Evolutionary conservation across 1,140 invertebrate species (phyloP).

Genomic region (Hesperophylax magnus): DNA sequence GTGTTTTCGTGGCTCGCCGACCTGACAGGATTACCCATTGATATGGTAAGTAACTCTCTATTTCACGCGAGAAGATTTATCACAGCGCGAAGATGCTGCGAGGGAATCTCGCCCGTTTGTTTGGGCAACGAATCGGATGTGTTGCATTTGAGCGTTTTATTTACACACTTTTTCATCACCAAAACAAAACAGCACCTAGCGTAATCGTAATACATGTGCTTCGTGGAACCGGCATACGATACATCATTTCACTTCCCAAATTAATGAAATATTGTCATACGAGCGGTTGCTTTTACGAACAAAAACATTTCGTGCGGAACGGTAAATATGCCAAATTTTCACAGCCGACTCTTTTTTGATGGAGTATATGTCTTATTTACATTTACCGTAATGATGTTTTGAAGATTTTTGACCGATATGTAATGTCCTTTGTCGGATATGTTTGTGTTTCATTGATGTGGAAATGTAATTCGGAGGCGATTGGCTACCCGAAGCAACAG

Average conservation of each 20-base stretch:
- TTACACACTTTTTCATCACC: constrained; percentile 18
- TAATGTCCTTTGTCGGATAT: not conserved
- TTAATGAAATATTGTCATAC: too few species aligned
- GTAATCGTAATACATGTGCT: not conserved
- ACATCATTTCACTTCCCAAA: too few species aligned
- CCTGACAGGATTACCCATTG: constrained; percentile 72
- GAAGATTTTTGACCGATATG: not conserved
- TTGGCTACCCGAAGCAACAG: constrained; percentile 35
- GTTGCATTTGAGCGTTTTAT: constrained; percentile 36
- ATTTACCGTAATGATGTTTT: not conserved
- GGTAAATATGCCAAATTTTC: not conserved
- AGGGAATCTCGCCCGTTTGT: not conserved
- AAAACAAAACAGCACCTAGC: constrained; percentile 17
- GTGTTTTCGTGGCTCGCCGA: constrained; percentile 74
- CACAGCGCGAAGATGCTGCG: not conserved
- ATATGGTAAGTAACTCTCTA: constrained; percentile 71
- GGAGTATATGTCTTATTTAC: not conserved
- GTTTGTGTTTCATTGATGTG: not conserved
- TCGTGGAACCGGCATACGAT: too few species aligned
- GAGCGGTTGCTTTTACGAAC: too few species aligned
- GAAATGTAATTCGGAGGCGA: not conserved
- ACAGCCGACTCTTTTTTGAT: not conserved
- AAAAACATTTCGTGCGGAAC: not conserved
- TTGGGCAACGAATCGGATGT: constrained; percentile 25
- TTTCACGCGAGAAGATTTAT: not conserved